A percentile compares a stretch with the other conserved stretches of the same genome.
phyloP scores from a whole-genome alignment of 2,888 invertebrate species.

The Tryphoninae sp. region DNA sequence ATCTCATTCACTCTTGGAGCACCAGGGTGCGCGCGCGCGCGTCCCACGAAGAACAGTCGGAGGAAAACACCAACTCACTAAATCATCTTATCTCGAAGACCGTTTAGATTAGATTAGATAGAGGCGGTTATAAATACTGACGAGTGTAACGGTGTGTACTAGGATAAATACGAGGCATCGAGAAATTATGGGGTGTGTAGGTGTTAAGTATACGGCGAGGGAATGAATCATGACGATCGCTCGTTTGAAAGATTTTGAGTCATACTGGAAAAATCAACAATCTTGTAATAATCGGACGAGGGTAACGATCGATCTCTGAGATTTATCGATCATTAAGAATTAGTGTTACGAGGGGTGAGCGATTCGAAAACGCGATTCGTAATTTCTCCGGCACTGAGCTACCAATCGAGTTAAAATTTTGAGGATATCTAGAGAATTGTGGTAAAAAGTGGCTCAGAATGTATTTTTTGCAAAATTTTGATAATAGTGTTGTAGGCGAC shows the following conservation, averaged over 20 bases:
- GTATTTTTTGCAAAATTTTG: no score
- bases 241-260: constrained; percentile 8
- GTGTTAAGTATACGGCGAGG: constrained; percentile 7
- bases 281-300: not conserved
- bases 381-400: no score
- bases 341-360: no score
- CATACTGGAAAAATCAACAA: not conserved
- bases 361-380: no score
- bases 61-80: constrained; percentile 50
- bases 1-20: constrained; percentile 56
- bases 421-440: no score
- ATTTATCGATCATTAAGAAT: not conserved
- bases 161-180: constrained; percentile 1
- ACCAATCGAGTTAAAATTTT: no score
- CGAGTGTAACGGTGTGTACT: not conserved
- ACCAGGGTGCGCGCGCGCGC: constrained; percentile 44
- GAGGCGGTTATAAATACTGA: constrained; percentile 37
- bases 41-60: not conserved
- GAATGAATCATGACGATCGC: constrained; percentile 32
- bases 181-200: constrained; percentile 13
- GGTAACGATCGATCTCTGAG: not conserved
- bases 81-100: constrained; percentile 69
- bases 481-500: no score
- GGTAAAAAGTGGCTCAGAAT: no score
- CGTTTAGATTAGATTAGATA: constrained; percentile 70